Evolutionary conservation across 1,140 invertebrate species (phyloP).

Genomic region (Coenobita brevimanus): DNA sequence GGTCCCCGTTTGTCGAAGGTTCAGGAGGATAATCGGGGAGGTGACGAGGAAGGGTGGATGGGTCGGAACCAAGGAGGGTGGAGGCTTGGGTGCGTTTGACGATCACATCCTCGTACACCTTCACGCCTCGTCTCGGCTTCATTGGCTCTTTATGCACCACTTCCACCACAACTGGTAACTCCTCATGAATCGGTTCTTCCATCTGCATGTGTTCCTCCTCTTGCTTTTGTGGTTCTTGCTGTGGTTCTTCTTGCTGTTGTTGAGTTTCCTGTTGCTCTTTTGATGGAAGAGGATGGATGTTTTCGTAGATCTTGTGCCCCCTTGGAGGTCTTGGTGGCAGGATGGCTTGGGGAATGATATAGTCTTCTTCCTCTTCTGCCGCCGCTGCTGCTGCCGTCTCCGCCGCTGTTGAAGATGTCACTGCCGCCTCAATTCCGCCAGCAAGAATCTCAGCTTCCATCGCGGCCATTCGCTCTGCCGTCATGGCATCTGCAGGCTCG

Average conservation of each 20-base stretch:
- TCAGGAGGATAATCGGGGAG: no score
- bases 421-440: background rate
- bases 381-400: background rate
- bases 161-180: no score
- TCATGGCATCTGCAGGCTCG: constrained; percentile 26
- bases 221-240: background rate
- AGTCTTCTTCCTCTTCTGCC: constrained; percentile 55
- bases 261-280: background rate
- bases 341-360: constrained; percentile 65
- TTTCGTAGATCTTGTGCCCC: constrained; percentile 62
- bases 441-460: constrained; percentile 38
- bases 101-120: constrained; percentile 61
- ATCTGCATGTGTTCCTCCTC: background rate
- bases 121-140: constrained; percentile 58
- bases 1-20: no score
- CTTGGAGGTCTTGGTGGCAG: constrained; percentile 56
- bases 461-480: background rate
- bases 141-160: constrained; percentile 14
- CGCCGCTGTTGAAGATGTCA: background rate
- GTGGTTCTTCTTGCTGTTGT: background rate
- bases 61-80: background rate
- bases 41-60: background rate
- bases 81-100: background rate
- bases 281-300: background rate
- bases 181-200: background rate